phyloP scores from a whole-genome alignment of 2,888 invertebrate species.

The Stenurella melanura region DNA sequence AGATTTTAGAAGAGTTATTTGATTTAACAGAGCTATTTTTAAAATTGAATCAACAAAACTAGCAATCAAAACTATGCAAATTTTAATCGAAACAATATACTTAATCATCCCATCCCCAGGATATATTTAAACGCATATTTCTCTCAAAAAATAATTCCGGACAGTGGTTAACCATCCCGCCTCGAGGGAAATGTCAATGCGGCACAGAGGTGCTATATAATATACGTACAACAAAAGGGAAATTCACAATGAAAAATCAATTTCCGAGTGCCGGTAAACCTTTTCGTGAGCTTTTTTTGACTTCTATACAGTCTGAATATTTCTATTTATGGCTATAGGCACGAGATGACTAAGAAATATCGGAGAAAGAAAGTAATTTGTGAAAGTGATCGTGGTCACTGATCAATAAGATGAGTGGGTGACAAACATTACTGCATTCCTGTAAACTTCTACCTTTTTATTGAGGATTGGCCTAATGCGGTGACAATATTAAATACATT shows the following conservation, averaged over 20 bases:
- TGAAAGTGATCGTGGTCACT: conserved; percentile 10
- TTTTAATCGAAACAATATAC: neutral
- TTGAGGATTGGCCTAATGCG: neutral
- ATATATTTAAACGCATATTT: conserved; percentile 17
- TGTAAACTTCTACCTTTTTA: neutral
- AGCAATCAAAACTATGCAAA: neutral
- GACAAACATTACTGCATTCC: neutral
- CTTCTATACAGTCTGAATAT: conserved; percentile 29
- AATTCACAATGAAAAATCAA: conserved; percentile 55
- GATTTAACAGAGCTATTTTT: neutral
- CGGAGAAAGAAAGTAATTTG: conserved; percentile 23
- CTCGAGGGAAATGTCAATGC: conserved; percentile 17
- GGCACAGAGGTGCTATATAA: conserved; percentile 23
- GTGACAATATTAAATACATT: neutral
- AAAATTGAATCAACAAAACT: neutral
- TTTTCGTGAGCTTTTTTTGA: conserved; percentile 25
- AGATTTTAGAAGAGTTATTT: too few species aligned
- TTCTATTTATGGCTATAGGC: conserved; percentile 19
- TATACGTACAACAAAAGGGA: conserved; percentile 49
- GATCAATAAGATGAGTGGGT: conserved; percentile 14
- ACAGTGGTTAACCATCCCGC: conserved; percentile 11
- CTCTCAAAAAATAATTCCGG: conserved; percentile 25
- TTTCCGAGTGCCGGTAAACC: conserved; percentile 43
- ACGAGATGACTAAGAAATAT: conserved; percentile 20
- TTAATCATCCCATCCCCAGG: conserved; percentile 20